Evolutionary conservation across 2,113 vertebrate genomes (phyloP).

Genomic region (Colinus virginianus): DNA sequence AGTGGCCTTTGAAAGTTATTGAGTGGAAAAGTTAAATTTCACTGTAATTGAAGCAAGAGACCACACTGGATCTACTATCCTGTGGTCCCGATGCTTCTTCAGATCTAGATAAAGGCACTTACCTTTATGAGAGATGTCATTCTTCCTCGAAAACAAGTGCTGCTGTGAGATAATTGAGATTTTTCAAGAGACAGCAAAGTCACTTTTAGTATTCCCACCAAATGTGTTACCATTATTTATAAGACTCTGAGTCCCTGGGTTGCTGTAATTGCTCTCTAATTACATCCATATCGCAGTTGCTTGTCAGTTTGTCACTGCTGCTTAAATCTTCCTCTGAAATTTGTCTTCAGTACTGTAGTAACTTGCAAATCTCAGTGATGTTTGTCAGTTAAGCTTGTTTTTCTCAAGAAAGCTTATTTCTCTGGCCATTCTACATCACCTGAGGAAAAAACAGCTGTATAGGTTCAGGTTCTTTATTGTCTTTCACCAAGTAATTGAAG

Average conservation of each 20-base stretch:
- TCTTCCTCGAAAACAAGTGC: background rate
- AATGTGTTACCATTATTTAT: background rate
- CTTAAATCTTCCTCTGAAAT: background rate
- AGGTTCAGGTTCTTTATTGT: background rate
- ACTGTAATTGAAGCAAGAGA: background rate
- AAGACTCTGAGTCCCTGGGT: background rate
- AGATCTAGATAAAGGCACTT: background rate
- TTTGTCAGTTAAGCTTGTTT: background rate
- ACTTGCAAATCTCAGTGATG: background rate
- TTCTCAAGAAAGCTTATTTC: rapidly evolving
- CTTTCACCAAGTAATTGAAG: background rate
- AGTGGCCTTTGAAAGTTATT: background rate
- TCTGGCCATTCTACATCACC: background rate
- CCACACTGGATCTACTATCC: background rate
- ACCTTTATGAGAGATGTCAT: background rate
- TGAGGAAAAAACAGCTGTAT: background rate
- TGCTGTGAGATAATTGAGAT: background rate
- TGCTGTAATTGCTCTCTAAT: background rate
- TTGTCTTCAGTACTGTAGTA: background rate
- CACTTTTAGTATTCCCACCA: background rate
- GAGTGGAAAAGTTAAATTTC: background rate
- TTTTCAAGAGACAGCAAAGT: background rate
- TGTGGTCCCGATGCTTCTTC: background rate
- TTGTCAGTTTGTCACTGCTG: background rate
- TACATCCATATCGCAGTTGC: background rate